Percentiles rank a stretch among this genome's conserved stretches.
These are phyloP conservation scores for Leucosticte australis DNA, from an alignment of 2,113 vertebrate species.

Conservation along the genomic window DNA sequence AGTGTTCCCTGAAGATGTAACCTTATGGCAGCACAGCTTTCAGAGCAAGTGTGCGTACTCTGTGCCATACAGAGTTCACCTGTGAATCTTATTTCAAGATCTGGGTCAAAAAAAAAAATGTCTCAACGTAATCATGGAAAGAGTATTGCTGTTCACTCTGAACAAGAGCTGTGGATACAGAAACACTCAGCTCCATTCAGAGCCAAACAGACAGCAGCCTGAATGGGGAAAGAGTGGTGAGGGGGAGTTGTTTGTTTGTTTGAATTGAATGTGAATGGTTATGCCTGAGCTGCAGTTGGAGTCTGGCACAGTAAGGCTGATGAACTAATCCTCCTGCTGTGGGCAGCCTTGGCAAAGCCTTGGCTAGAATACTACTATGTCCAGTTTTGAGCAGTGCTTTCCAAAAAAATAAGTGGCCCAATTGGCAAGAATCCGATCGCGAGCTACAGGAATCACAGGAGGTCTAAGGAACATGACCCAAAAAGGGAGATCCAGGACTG, in stretches of 20 bases:
- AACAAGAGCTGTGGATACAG: neutral
- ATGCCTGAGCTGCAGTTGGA: neutral
- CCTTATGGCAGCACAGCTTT: neutral
- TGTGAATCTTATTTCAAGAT: neutral
- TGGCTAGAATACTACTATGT: neutral
- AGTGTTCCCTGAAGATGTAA: neutral
- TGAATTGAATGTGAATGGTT: neutral
- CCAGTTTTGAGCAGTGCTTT: neutral
- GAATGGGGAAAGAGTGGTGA: neutral
- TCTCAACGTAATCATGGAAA: neutral
- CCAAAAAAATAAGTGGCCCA: neutral
- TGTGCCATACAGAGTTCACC: neutral
- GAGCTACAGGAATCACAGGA: neutral
- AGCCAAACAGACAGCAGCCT: neutral
- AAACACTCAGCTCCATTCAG: neutral
- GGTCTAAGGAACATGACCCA: neutral
- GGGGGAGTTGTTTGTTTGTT: slow-evolving; percentile 2
- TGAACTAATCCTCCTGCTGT: slow-evolving; percentile 43
- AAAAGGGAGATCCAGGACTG: neutral
- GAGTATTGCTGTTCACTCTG: neutral
- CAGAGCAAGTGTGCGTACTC: rapidly evolving
- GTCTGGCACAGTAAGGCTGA: neutral
- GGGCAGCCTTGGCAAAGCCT: slow-evolving; percentile 30
- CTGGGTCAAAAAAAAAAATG: neutral
- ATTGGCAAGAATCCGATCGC: neutral